Evolutionary conservation across 2,113 vertebrate genomes (phyloP).

Genomic region (Cygnus atratus): DNA sequence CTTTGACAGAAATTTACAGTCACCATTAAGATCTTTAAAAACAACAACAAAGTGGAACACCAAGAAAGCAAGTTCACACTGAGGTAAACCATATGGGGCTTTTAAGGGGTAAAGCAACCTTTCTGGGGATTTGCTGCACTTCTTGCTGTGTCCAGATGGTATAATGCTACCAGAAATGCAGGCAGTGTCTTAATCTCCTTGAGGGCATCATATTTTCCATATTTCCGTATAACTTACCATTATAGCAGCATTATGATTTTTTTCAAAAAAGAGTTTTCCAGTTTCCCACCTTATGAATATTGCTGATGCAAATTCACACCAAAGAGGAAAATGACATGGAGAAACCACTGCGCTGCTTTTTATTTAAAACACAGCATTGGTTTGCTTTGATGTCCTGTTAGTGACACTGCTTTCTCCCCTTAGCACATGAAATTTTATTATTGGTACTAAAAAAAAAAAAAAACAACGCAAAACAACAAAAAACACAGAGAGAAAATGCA

Average conservation of each 20-base stretch:
- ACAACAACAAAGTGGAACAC: background rate
- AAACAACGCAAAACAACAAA: background rate
- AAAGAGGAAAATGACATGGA: background rate
- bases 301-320: background rate
- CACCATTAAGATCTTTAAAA: background rate
- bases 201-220: background rate
- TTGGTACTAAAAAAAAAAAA: background rate
- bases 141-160: background rate
- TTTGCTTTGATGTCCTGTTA: background rate
- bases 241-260: background rate
- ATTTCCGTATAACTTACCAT: background rate
- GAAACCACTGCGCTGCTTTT: background rate
- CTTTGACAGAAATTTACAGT: background rate
- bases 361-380: background rate
- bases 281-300: background rate
- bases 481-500: background rate
- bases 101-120: background rate
- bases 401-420: background rate
- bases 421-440: background rate
- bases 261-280: background rate
- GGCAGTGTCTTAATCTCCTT: background rate
- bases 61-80: background rate
- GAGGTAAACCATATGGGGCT: background rate
- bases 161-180: background rate
- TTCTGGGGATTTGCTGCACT: rapidly evolving